Evolutionary conservation across 2,888 invertebrate species (phyloP).

Genomic region (Vanessa cardui): DNA sequence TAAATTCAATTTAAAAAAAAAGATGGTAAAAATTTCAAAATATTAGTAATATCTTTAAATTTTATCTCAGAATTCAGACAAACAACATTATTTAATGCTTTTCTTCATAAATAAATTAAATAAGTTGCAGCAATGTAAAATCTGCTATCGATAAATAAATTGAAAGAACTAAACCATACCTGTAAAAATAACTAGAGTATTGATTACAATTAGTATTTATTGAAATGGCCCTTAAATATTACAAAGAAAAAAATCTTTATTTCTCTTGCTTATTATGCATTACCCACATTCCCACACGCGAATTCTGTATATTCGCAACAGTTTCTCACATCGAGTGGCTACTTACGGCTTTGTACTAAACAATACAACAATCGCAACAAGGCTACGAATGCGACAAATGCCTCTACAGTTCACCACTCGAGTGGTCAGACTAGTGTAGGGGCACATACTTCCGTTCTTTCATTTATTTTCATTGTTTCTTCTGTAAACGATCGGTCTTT

Average conservation of each 20-base stretch:
- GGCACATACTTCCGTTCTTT: slow-evolving; percentile 56
- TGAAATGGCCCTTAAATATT: slow-evolving; percentile 26
- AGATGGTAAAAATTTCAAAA: no score
- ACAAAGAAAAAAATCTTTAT: slow-evolving; percentile 29
- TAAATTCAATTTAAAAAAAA: no score
- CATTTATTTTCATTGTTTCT: slow-evolving; percentile 53
- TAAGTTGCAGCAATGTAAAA: no score
- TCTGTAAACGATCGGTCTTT: slow-evolving; percentile 60
- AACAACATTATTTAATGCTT: no score
- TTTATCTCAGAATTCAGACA: no score
- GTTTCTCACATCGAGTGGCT: slow-evolving; percentile 71
- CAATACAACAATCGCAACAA: slow-evolving; percentile 70
- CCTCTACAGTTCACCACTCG: slow-evolving; percentile 54
- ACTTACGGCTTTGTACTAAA: slow-evolving; percentile 65
- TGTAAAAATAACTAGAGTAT: slow-evolving; percentile 24
- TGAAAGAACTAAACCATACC: neutral
- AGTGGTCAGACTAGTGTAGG: slow-evolving; percentile 55
- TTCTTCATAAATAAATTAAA: no score
- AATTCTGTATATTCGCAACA: slow-evolving; percentile 57
- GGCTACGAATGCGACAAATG: slow-evolving; percentile 54
- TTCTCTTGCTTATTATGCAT: slow-evolving; percentile 31
- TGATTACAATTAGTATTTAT: slow-evolving; percentile 36
- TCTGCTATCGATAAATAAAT: no score
- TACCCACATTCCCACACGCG: slow-evolving; percentile 73
- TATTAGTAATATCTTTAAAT: no score